Evolutionary conservation across 1,140 invertebrate genomes (phyloP).

Genomic region (Heliconius nattereri): DNA sequence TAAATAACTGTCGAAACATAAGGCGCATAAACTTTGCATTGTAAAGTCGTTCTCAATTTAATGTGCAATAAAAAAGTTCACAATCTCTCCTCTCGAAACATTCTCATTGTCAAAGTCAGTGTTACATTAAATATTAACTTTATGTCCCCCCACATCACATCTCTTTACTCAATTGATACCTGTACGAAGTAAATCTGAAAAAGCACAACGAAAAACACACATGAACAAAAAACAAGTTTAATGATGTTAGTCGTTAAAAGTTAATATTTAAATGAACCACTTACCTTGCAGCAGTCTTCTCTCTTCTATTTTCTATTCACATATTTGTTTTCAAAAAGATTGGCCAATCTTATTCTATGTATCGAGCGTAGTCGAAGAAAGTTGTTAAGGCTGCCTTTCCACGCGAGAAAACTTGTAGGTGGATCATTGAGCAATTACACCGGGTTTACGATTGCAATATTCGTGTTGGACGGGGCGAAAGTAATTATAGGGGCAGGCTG

Average conservation of each 20-base stretch:
- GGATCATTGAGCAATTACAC: constrained; percentile 62
- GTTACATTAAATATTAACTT: constrained; percentile 33
- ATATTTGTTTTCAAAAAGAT: constrained; percentile 55
- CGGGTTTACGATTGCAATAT: constrained; percentile 61
- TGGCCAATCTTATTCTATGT: constrained; percentile 72
- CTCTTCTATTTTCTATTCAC: constrained; percentile 53
- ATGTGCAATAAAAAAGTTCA: constrained; percentile 40
- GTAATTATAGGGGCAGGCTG: constrained; percentile 59
- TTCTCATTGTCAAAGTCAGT: constrained; percentile 32
- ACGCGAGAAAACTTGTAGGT: constrained; percentile 45
- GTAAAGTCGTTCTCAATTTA: constrained; percentile 36
- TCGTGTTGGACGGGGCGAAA: constrained; percentile 49
- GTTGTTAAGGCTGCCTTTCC: constrained; percentile 38
- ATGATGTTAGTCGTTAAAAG: constrained; percentile 56
- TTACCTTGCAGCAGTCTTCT: constrained; percentile 57
- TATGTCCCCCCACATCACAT: constrained; percentile 16
- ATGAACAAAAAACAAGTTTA: constrained; percentile 50
- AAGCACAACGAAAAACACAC: constrained; percentile 71
- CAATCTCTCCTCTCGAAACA: constrained; percentile 28
- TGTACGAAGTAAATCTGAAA: constrained; percentile 70
- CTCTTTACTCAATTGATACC: constrained; percentile 69
- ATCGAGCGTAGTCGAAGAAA: constrained; percentile 57
- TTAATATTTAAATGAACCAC: constrained; percentile 45
- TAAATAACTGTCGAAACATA: constrained; percentile 36
- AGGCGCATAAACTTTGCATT: constrained; percentile 37